These are phyloP conservation scores for Seriola rivoliana DNA, from an alignment of 2,113 vertebrate species.

Conservation along the genomic window DNA sequence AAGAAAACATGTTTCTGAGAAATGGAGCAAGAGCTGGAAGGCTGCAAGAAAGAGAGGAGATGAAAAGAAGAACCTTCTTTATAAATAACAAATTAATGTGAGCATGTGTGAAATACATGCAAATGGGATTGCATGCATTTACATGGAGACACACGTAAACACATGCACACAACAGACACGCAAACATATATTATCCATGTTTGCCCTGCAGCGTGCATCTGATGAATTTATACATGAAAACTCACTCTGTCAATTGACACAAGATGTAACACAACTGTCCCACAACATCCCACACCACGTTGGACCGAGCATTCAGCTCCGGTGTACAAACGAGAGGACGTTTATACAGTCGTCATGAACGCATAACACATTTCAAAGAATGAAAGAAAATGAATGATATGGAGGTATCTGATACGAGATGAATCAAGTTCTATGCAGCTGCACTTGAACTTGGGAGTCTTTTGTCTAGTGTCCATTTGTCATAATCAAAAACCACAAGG, in stretches of 20 bases:
- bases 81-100: slow-evolving; percentile 76
- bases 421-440: slow-evolving; percentile 7
- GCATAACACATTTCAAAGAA: slow-evolving; percentile 3
- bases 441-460: slow-evolving; percentile 14
- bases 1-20: slow-evolving; percentile 67
- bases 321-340: background rate
- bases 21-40: slow-evolving; percentile 61
- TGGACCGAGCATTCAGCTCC: background rate
- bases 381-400: background rate
- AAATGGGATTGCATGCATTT: slow-evolving; percentile 77
- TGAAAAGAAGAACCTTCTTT: slow-evolving; percentile 72
- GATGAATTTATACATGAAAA: slow-evolving; percentile 61
- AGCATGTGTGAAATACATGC: slow-evolving; percentile 81
- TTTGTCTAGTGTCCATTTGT: slow-evolving; percentile 44
- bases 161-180: slow-evolving; percentile 51
- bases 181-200: slow-evolving; percentile 74
- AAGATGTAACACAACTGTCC: slow-evolving; percentile 46
- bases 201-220: slow-evolving; percentile 71
- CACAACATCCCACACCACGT: slow-evolving; percentile 28
- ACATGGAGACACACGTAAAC: slow-evolving; percentile 56
- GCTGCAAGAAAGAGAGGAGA: slow-evolving; percentile 56
- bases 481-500: slow-evolving; percentile 14
- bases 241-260: slow-evolving; percentile 41
- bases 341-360: background rate
- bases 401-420: background rate